Percentiles rank a stretch among this genome's conserved stretches.
Evolutionary conservation across 1,140 invertebrate genomes (phyloP).

Genomic region (Andricus grossulariae): DNA sequence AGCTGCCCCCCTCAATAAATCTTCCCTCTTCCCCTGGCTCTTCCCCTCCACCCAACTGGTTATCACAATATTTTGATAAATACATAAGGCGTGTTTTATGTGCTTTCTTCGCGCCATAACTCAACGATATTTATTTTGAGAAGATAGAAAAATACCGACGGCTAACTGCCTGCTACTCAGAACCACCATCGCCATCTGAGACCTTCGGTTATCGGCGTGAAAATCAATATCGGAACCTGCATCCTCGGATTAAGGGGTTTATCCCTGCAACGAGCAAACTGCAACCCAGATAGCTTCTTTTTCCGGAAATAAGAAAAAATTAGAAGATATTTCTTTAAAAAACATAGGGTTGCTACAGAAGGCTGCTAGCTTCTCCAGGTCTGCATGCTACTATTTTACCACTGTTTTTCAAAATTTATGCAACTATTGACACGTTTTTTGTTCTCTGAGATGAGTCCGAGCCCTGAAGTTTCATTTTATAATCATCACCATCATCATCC

Average conservation of each 20-base stretch:
- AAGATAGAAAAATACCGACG: conserved; percentile 68
- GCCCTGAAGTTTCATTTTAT: no score
- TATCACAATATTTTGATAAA: conserved; percentile 76
- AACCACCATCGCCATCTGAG: conserved; percentile 57
- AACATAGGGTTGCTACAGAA: no score
- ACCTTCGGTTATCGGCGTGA: conserved; percentile 56
- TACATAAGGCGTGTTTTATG: conserved; percentile 70
- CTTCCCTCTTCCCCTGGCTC: conserved; percentile 38
- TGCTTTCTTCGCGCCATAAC: conserved; percentile 62
- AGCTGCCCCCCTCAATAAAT: conserved; percentile 48
- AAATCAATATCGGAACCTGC: conserved; percentile 60
- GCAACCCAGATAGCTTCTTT: not conserved
- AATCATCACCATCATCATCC: no score
- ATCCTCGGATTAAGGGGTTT: conserved; percentile 11
- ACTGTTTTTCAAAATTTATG: no score
- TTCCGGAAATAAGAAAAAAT: not conserved
- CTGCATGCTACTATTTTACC: no score
- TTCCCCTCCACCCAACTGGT: conserved; percentile 45
- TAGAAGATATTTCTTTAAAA: no score
- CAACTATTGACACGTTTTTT: no score
- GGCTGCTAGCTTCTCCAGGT: no score
- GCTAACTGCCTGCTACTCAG: conserved; percentile 48
- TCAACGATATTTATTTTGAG: conserved; percentile 70
- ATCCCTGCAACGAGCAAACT: not conserved
- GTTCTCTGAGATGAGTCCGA: no score